Percentiles rank a stretch among this genome's conserved stretches.
Conservation (phyloP, 2,797 vertebrate genomes). For the Echiichthys vipera region DNA sequence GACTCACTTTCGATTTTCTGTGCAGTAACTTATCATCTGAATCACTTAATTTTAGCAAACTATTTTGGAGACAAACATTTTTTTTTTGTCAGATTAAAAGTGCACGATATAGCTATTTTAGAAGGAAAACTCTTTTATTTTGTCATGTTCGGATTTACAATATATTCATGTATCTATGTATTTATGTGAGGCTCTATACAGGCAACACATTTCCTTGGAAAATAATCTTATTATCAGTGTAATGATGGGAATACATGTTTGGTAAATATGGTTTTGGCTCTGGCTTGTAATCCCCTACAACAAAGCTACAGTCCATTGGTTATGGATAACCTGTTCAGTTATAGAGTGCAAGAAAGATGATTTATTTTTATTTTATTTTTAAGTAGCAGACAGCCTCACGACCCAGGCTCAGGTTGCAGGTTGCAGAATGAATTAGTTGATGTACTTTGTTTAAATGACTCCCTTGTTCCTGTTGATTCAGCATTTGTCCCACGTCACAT, state of each 20-base stretch:
- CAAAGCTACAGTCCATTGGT: background rate
- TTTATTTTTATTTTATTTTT: background rate
- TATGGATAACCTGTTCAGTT: background rate
- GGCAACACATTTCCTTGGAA: too few relatives aligned
- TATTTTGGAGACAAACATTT: too few relatives aligned
- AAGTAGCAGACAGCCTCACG: background rate
- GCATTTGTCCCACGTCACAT: too few relatives aligned
- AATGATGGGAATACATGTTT: background rate
- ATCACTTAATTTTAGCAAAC: too few relatives aligned
- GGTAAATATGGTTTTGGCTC: background rate
- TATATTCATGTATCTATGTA: too few relatives aligned
- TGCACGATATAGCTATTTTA: too few relatives aligned
- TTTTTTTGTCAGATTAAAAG: too few relatives aligned
- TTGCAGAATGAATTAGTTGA: too few relatives aligned
- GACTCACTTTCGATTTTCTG: background rate
- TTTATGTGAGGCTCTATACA: too few relatives aligned
- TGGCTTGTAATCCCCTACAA: background rate
- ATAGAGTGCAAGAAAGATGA: background rate
- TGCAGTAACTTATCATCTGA: background rate
- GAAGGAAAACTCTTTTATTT: too few relatives aligned
- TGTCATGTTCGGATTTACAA: too few relatives aligned
- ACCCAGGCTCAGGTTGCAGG: too few relatives aligned
- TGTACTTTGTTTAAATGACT: background rate
- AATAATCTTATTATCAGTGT: background rate
- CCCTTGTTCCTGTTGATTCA: background rate